These are phyloP conservation scores for Lomographa bimaculata DNA, from an alignment of 2,888 invertebrate species.

Conservation along the genomic window DNA sequence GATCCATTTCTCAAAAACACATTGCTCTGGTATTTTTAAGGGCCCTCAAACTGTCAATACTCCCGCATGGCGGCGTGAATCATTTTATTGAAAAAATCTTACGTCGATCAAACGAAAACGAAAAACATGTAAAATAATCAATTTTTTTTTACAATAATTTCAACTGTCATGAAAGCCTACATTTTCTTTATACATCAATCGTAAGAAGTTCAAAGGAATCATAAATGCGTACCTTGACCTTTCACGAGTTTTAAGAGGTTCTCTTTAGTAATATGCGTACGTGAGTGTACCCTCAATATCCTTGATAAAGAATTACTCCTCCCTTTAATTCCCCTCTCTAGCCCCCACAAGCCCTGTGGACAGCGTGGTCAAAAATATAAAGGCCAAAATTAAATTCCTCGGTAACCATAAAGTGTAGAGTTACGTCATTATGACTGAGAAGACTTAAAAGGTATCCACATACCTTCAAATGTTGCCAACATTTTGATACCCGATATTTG, in stretches of 20 bases:
- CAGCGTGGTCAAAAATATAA: slow-evolving; percentile 73
- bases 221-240: slow-evolving; percentile 60
- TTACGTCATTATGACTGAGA: slow-evolving; percentile 67
- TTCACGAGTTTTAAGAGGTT: slow-evolving; percentile 66
- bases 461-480: slow-evolving; percentile 23
- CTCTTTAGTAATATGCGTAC: slow-evolving; percentile 68
- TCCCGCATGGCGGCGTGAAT: slow-evolving; percentile 47
- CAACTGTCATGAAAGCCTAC: slow-evolving; percentile 13
- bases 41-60: slow-evolving; percentile 40
- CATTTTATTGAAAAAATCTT: slow-evolving; percentile 35
- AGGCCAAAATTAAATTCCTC: slow-evolving; percentile 76
- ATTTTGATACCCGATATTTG: slow-evolving; percentile 31
- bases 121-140: too few relatives aligned
- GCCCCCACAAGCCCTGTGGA: slow-evolving; percentile 22
- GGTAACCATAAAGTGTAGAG: slow-evolving; percentile 73
- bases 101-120: slow-evolving; percentile 17
- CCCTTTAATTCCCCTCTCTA: slow-evolving; percentile 23
- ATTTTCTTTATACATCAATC: slow-evolving; percentile 39
- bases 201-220: slow-evolving; percentile 51
- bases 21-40: too few relatives aligned
- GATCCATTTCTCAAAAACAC: too few relatives aligned
- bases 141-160: background rate
- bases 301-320: slow-evolving; percentile 54
- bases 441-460: too few relatives aligned
- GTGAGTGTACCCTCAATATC: slow-evolving; percentile 59